These are phyloP conservation scores for Eulemur macaco DNA, from an alignment of 2,113 vertebrate genomes.

Conservation along the genomic window DNA sequence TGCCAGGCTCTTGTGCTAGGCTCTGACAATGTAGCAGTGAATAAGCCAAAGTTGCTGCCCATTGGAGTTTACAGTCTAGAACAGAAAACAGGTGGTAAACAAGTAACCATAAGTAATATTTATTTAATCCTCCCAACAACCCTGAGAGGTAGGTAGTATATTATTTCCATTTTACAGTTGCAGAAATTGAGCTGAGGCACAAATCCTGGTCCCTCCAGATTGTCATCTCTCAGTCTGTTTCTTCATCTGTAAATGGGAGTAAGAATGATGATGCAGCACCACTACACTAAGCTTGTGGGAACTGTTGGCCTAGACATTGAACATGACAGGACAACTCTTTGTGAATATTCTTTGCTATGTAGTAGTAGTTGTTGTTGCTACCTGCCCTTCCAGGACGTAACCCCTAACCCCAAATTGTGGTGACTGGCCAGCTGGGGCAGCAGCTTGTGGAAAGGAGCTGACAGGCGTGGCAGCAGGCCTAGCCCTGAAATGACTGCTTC, in stretches of 20 bases:
- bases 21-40: not conserved
- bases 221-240: not conserved
- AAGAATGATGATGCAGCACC: not conserved
- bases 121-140: not conserved
- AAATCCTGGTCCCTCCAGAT: not conserved
- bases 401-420: slow-evolving; percentile 40
- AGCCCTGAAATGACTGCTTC: slow-evolving; percentile 49
- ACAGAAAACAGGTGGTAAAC: not conserved
- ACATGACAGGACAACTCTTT: not conserved
- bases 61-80: not conserved
- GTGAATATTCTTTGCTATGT: not conserved
- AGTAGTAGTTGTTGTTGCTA: not conserved
- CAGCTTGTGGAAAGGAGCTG: not conserved
- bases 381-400: not conserved
- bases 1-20: not conserved
- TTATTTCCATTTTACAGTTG: not conserved
- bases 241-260: not conserved
- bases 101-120: not conserved
- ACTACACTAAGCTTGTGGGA: not conserved
- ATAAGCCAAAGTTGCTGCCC: not conserved
- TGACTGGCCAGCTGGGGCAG: slow-evolving; percentile 41
- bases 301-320: not conserved
- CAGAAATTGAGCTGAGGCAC: slow-evolving; percentile 1
- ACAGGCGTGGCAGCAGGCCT: not conserved
- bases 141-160: not conserved